Percentiles rank a stretch among this genome's conserved stretches.
Evolutionary conservation across 1,140 invertebrate species (phyloP).

Genomic region (Drosophila melanica): DNA sequence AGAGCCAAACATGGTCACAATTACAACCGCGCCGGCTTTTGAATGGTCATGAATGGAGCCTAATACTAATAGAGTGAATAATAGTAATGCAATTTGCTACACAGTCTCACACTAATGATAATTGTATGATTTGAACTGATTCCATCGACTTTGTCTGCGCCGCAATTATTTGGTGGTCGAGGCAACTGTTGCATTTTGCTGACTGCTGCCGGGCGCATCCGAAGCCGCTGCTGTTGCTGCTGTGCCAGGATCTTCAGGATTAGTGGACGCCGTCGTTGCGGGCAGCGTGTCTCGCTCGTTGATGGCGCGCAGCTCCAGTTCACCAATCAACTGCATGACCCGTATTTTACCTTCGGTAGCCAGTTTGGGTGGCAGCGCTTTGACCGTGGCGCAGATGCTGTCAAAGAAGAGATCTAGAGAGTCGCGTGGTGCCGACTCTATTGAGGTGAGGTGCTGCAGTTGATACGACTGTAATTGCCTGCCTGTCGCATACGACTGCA

Average conservation of each 20-base stretch:
- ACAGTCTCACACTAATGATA: slow-evolving; percentile 15
- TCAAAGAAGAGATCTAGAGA: slow-evolving; percentile 79
- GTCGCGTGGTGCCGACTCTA: slow-evolving; percentile 45
- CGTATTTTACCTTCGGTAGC: slow-evolving; percentile 75
- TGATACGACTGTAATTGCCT: slow-evolving; percentile 56
- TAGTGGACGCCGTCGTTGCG: not conserved
- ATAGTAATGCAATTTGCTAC: slow-evolving; percentile 12
- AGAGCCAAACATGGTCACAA: slow-evolving; percentile 1
- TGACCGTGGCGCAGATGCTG: slow-evolving; percentile 74
- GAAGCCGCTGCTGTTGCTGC: not conserved
- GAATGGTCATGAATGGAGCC: slow-evolving; percentile 33
- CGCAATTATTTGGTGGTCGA: slow-evolving; percentile 62
- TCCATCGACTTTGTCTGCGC: slow-evolving; percentile 1
- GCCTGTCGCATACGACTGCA: slow-evolving; percentile 10
- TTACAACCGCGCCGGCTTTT: slow-evolving; percentile 6
- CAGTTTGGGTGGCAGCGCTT: slow-evolving; percentile 69
- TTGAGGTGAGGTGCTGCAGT: slow-evolving; percentile 44
- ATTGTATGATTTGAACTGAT: slow-evolving; percentile 39
- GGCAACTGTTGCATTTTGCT: slow-evolving; percentile 69
- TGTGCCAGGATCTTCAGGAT: slow-evolving; percentile 20
- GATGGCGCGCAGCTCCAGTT: slow-evolving; percentile 72
- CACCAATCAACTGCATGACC: slow-evolving; percentile 74
- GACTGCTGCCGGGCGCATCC: slow-evolving; percentile 14
- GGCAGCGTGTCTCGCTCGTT: slow-evolving; percentile 56
- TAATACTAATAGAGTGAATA: slow-evolving; percentile 14